Base-by-base conservation (phyloP, 30 jellyfish, hydroid and myxozoan genomes). In the Aurelia coerulea region DNA sequence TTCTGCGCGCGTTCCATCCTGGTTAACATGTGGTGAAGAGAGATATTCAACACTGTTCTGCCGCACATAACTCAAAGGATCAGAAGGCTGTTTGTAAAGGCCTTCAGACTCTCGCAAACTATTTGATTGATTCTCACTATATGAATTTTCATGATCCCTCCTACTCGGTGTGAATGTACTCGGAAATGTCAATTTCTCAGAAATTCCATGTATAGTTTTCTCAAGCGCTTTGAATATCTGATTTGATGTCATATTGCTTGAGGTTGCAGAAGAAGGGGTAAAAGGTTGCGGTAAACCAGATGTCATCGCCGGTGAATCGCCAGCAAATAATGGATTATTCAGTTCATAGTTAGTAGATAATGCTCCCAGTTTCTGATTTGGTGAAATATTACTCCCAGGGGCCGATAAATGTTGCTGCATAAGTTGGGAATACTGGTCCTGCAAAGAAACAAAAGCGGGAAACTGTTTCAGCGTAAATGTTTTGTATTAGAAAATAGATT, bases 101-200 rank as follows among this genome's bases (percentile, higher is more conserved):
- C 12, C 64, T 32, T 58, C 29, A 35, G 51, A 15, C 16, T 31
- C 34, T 49, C 9, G 51, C 56, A 32, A 4, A 12, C 16, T 63
- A 16, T 9, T 0, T 46, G 56, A 46, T 1, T 0, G 14, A 46
- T 46, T 7, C 14, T 46, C 56, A 46, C 8, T 6, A 46, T 46
- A 9, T 46, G 56, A 46, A 46, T 46, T 46, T 46, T 46, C 56
- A 46, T 46, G 56, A 46, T 9, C 56, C 56, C 8, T 7, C 56
- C 14, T 7, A 3, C 39, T 2, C 12, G 79, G 69, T 6, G 79
- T 59, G 8, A 62, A 17, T 16, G 42, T 0, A 35, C 83, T 80
- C 16, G 93, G 93, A 50, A 84, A 84, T 31, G 93, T 73, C 56
- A 84, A 68, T 41, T 84, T 84, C 56, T 84, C 93, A 14, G 93